Evolutionary conservation across 2,888 invertebrate species (phyloP), one percentile per base, ranked within the genome.

Genomic region (Timandra comae): DNA sequence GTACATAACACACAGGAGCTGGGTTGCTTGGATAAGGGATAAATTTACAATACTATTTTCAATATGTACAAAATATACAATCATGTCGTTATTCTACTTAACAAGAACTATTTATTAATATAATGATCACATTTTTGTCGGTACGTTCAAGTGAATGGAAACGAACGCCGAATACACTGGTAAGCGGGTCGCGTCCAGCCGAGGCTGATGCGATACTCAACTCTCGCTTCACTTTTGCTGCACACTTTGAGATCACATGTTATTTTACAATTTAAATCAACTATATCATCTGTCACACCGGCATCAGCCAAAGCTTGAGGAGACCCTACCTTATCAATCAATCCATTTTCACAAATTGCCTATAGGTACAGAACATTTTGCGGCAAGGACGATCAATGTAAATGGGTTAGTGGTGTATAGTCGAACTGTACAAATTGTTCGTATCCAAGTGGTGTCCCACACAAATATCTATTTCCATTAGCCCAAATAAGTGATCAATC

Each of bases 41-140:
- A 84, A 80, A 81, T 80, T 76, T 86, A 86, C 86, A 85, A 85
- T 86, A 86, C 82, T 86, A 86, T 86, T 77, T 75, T 81, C 81
- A 85, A 76, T 86, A 86, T 86, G 79, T 86, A 86, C 86, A 86
- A 86, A 85, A 86, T 86, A 82, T 86, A 86, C 86, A 86, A 66
- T 79, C 81, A 82, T 53, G 55, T 71, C 76, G 76, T 82, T 56
- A 62, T 58, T 63, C 80, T 82, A 84, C 75, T 71, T 73, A 79
- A 16, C 76, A 72, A 38, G 29, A 75, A 74, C 77, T 84, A 81
- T 61, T 73, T 70, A 78, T 82, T 82, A 81, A 81, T 84, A 16
- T 16, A 16, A 84, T 80, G 84, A 85, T 85, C 85, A 85, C 85
- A 85, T 62, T 79, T 78, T 79, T 81, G 77, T 75, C 65, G 68